Conservation (phyloP, 2,888 invertebrate genomes). For the Zeuzera pyrina region DNA sequence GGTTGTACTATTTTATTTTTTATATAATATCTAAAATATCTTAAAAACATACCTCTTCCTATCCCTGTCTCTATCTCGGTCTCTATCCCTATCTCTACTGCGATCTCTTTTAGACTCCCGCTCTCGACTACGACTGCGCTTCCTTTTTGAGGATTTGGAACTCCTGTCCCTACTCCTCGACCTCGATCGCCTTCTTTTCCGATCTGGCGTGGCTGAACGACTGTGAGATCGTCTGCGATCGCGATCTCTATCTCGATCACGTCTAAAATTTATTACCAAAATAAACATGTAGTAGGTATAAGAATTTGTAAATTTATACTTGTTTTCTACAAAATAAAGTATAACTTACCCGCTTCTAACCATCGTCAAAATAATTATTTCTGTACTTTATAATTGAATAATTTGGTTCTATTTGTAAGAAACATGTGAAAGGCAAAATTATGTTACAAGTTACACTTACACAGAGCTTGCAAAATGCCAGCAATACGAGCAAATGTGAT, state of each 20-base stretch:
- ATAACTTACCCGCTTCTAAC: constrained; percentile 57
- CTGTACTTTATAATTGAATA: no score
- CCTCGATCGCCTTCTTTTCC: constrained; percentile 69
- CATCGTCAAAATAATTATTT: constrained; percentile 23
- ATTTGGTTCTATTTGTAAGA: no score
- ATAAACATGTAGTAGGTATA: no score
- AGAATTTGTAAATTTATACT: no score
- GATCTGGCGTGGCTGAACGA: constrained; percentile 72
- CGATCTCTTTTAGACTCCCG: constrained; percentile 72
- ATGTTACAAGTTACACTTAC: no score
- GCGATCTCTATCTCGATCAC: constrained; percentile 56
- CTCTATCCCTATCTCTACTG: constrained; percentile 58
- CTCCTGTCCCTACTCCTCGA: constrained; percentile 74
- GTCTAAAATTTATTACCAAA: constrained; percentile 28
- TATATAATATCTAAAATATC: constrained; percentile 1
- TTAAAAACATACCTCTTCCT: constrained; percentile 15
- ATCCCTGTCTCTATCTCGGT: constrained; percentile 27
- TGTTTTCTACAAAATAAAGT: background rate
- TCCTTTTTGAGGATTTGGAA: constrained; percentile 74
- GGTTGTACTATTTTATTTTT: no score
- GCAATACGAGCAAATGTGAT: no score
- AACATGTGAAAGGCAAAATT: no score
- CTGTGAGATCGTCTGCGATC: constrained; percentile 74
- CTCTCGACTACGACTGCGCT: constrained; percentile 78
- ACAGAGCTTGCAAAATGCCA: no score